phyloP scores from a whole-genome alignment of 2,888 invertebrate genomes.

The Lobophora halterata region DNA sequence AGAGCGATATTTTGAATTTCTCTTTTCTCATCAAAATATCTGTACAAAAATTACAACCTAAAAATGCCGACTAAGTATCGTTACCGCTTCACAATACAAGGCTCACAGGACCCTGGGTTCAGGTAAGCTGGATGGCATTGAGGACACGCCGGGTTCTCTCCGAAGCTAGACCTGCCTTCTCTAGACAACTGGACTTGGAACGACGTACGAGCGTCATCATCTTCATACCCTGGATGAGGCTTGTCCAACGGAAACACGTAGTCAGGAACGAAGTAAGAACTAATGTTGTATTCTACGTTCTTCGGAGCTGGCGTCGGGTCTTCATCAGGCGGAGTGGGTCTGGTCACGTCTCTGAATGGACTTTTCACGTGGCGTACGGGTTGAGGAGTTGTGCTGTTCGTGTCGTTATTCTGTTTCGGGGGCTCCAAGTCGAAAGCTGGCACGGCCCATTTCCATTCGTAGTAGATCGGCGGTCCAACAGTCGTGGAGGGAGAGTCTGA shows the following conservation, averaged over 20 bases:
- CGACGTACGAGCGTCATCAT: conserved; percentile 79
- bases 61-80: conserved; percentile 20
- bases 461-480: conserved; percentile 82
- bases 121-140: conserved; percentile 84
- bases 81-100: conserved; percentile 81
- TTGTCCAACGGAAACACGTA: conserved; percentile 82
- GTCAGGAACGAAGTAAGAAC: conserved; percentile 82
- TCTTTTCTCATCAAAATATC: conserved; percentile 13
- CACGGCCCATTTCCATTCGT: conserved; percentile 84
- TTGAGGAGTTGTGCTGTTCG: conserved; percentile 39
- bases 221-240: conserved; percentile 80
- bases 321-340: conserved; percentile 50
- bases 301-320: conserved; percentile 46
- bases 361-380: conserved; percentile 49
- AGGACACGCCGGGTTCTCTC: conserved; percentile 82
- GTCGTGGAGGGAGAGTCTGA: conserved; percentile 68
- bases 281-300: conserved; percentile 79
- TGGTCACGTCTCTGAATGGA: conserved; percentile 57
- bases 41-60: conserved; percentile 2
- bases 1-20: not conserved
- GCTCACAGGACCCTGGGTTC: conserved; percentile 82
- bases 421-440: conserved; percentile 81
- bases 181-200: conserved; percentile 80
- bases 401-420: conserved; percentile 70
- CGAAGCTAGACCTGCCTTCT: conserved; percentile 69